Evolutionary conservation across 2,113 vertebrate species (phyloP), one percentile per base, ranked within the genome.

Genomic region (Tychaedon coryphoeus): DNA sequence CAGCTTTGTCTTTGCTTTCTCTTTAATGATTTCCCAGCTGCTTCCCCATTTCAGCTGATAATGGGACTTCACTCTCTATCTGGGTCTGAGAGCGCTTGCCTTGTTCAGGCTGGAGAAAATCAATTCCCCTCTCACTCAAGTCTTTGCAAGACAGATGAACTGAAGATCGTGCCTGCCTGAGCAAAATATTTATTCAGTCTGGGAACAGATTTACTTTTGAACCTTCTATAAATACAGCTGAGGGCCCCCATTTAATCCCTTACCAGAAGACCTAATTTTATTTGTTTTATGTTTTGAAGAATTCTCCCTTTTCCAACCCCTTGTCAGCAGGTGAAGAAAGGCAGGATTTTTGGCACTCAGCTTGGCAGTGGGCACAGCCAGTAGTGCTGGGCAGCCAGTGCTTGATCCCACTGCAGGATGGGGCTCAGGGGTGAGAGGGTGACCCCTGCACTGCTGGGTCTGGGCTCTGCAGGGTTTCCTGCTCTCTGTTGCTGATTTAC

Each of bases 181-280:
- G 93, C 91, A 78, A 95, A 97, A 95, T 96, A 95, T 95, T 95
- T 96, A 96, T 95, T 95, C 97, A 95, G 87, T 45, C 91, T 92
- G 90, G 72, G 82, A 94, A 77, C 31, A 81, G 93, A 95, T 95
- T 96, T 95, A 92, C 96, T 96, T 95, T 86, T 95, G 93, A 95
- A 92, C 86, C 77, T 92, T 95, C 96, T 88, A 95, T 95, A 96
- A 97, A 91, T 72, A 91, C 62, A 96, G 84, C 85, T 36, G 80
- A 95, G 83, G 81, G 94, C 89, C 48, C 70, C 11, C 2, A 71
- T 95, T 95, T 85, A 95, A 95, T 91, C 93, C 84, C 84, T 85
- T 42, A 65, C 81, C 84, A 94, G 77, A 85, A 95, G 93, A 87
- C 85, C 85, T 89, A 50, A 85, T 89, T 96, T 95, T 87, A 87